Conservation (phyloP, 2,113 vertebrate species). For the Herpetotheres cachinnans region DNA sequence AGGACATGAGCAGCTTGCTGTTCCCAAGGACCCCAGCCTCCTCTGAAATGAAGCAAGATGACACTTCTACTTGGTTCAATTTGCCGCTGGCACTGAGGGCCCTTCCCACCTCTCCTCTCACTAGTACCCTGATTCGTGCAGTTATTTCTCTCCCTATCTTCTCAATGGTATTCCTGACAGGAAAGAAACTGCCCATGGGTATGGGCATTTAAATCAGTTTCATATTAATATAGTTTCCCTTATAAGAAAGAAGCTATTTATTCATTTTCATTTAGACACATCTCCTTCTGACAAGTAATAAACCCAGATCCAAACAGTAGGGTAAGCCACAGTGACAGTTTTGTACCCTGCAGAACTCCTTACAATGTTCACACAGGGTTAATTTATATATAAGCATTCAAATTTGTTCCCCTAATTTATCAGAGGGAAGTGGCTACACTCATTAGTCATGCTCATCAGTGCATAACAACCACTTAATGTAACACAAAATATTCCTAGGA, state of each 20-base stretch:
- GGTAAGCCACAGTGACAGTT: not conserved
- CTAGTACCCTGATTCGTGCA: not conserved
- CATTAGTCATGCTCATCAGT: not conserved
- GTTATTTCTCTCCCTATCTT: not conserved
- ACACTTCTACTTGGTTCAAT: not conserved
- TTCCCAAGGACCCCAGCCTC: not conserved
- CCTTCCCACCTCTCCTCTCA: not conserved
- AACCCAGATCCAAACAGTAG: not conserved
- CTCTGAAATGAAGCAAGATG: not conserved
- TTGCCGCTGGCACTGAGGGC: not conserved
- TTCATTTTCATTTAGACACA: not conserved
- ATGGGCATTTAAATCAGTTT: not conserved
- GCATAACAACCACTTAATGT: constrained; percentile 4
- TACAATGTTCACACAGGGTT: not conserved
- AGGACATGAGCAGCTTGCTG: fast-evolving
- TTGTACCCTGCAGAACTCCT: not conserved
- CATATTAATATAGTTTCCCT: not conserved
- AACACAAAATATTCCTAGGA: constrained; percentile 22
- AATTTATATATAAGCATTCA: not conserved
- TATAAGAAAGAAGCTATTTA: not conserved
- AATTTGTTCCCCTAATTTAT: not conserved
- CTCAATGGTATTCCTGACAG: not conserved
- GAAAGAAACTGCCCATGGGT: not conserved
- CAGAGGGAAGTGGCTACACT: not conserved
- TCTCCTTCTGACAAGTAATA: not conserved